Conservation (phyloP, 2,797 vertebrate species). For the Oceanodroma leucorhoa region DNA sequence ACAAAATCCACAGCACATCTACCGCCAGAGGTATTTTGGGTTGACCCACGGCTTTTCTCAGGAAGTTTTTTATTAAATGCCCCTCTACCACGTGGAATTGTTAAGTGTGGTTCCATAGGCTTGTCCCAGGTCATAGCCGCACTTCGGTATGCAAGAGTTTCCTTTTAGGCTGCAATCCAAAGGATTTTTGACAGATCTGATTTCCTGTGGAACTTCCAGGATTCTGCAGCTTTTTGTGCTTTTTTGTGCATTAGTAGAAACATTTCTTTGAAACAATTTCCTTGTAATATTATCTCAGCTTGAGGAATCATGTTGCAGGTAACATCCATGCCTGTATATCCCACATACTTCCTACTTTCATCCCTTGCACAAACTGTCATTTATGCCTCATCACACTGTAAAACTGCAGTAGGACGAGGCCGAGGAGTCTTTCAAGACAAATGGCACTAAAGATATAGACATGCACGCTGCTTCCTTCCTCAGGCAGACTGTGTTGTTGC, state of each 20-base stretch:
- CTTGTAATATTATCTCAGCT: neutral
- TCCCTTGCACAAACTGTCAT: neutral
- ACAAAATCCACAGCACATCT: neutral
- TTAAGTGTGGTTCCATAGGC: neutral
- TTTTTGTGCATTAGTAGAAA: neutral
- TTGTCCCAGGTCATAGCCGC: neutral
- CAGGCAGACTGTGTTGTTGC: too few species aligned
- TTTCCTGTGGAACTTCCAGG: neutral
- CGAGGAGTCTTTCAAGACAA: neutral
- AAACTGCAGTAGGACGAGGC: neutral
- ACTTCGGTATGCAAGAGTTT: neutral
- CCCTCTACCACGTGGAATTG: neutral
- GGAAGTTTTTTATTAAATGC: neutral
- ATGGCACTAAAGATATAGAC: neutral
- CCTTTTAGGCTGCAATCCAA: neutral
- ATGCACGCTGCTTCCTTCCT: neutral
- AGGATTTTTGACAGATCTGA: neutral
- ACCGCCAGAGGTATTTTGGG: neutral
- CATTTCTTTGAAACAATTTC: neutral
- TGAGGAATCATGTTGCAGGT: neutral
- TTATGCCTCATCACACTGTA: neutral
- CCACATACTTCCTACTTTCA: neutral
- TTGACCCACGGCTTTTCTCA: neutral
- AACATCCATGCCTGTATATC: neutral
- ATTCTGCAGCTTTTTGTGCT: neutral